phyloP scores from a whole-genome alignment of 2,113 vertebrate species.

The Myanophis thanlyinensis region DNA sequence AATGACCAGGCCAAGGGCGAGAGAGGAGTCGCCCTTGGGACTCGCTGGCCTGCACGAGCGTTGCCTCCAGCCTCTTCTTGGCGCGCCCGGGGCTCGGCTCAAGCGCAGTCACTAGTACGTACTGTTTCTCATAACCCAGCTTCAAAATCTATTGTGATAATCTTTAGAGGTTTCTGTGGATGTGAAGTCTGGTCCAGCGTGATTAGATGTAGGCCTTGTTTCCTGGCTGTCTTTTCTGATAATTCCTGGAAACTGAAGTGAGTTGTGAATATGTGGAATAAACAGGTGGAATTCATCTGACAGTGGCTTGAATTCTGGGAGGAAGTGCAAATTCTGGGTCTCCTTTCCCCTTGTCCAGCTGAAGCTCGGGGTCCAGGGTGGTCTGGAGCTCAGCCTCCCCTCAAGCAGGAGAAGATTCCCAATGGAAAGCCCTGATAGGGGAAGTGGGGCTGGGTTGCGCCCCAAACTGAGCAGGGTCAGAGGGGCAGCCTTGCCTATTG shows the following conservation, averaged over 20 bases:
- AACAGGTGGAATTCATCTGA: neutral
- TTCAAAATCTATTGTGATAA: neutral
- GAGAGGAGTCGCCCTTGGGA: neutral
- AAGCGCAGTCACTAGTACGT: neutral
- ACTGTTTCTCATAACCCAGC: neutral
- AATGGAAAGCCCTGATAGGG: neutral
- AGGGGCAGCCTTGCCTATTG: neutral
- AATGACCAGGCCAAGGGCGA: neutral
- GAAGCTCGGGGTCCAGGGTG: neutral
- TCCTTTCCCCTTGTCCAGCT: neutral
- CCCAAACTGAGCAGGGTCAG: neutral
- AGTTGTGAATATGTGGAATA: neutral
- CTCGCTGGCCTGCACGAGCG: neutral
- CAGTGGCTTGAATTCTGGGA: neutral
- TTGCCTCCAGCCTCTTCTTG: neutral
- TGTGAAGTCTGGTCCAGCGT: neutral
- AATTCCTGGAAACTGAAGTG: slow-evolving; percentile 3
- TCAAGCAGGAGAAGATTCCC: neutral
- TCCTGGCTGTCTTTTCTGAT: neutral
- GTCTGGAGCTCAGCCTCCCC: neutral
- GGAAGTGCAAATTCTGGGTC: neutral
- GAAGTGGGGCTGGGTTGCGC: neutral
- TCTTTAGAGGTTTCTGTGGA: neutral
- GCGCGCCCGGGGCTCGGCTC: neutral
- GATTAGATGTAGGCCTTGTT: neutral